Base-by-base conservation (phyloP, 2,888 invertebrate species). In the Xanthorhoe spadicearia region DNA sequence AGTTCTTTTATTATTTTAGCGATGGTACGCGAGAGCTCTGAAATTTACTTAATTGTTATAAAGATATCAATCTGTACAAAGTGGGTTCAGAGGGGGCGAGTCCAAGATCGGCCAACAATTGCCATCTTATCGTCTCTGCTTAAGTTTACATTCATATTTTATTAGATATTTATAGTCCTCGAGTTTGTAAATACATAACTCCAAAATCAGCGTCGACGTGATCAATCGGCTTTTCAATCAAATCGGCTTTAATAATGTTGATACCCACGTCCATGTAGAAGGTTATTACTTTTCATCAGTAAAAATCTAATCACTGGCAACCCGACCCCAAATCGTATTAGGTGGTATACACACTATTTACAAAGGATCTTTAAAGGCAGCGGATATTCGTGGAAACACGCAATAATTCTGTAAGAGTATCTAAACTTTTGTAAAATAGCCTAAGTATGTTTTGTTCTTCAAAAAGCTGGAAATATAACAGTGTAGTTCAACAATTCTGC, bases 31-130 rank as follows among this genome's bases (percentile, higher is more conserved):
- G 83, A 84, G 78, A 83, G 84, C 83, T 86, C 86, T 74, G 81
- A 88, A 88, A 89, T 88, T 88, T 83, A 85, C 85, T 88, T 88
- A 89, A 89, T 88, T 87, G 81, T 85, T 87, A 83, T 84, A 85
- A 88, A 86, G 86, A 88, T 86, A 87, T 82, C 77, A 81, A 89
- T 88, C 85, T 79, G 78, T 83, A 83, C 80, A 82, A 87, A 86
- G 80, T 83, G 82, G 79, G 74, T 77, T 72, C 72, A 66, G 71
- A 76, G 76, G 75, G 70, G 70, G 72, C 50, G 56, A 67, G 73
- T 72, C 74, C 66, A 66, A 70, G 78, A 82, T 80, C 80, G 76
- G 77, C 77, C 77, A 78, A 77, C 81, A 79, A 79, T 80, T 77
- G 75, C 75, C 76, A 71, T 78, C 77, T 78, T 79, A 76, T 77